Percentiles rank a stretch among this genome's conserved stretches.
phyloP scores from a whole-genome alignment of 2,888 invertebrate species.

The Rhyacophila evoluta region DNA sequence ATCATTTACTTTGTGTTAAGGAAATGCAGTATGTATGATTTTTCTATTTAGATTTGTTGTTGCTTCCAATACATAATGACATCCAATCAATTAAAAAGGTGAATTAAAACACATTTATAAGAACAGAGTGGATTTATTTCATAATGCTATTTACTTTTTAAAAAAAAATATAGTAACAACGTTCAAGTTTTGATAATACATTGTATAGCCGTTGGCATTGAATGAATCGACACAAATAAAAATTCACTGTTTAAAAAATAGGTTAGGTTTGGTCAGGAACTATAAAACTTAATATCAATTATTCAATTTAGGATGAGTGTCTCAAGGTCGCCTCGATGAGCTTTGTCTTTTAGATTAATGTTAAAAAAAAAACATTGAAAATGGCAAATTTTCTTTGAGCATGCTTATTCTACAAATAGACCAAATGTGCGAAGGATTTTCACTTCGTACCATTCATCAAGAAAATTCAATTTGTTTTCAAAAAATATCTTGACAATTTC shows the following conservation, averaged over 20 bases:
- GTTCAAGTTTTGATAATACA: conserved; percentile 38
- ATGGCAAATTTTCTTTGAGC: conserved; percentile 24
- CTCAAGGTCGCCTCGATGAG: conserved; percentile 28
- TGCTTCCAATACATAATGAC: too few relatives aligned
- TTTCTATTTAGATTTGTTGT: too few relatives aligned
- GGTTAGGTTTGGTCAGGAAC: conserved; percentile 41
- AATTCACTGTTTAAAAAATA: conserved; percentile 25
- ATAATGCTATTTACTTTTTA: conserved; percentile 42
- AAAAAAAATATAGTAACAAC: conserved; percentile 42
- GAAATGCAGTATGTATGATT: too few relatives aligned
- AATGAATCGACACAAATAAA: conserved; percentile 27
- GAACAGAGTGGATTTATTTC: conserved; percentile 49
- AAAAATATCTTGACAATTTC: too few relatives aligned
- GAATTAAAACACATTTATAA: conserved; percentile 34
- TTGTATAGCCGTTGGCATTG: conserved; percentile 40
- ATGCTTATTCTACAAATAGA: conserved; percentile 14
- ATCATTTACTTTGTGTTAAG: too few relatives aligned
- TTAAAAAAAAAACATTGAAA: conserved; percentile 6
- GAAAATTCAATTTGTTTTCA: too few relatives aligned
- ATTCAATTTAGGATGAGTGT: conserved; percentile 30
- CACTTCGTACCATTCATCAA: too few relatives aligned
- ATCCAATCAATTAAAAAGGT: not conserved
- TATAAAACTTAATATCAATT: conserved; percentile 40
- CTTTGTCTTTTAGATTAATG: conserved; percentile 14
- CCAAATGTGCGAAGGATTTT: conserved; percentile 12